These are phyloP conservation scores for Achatina immaculata DNA, from an alignment of 1,140 invertebrate genomes.

Conservation along the genomic window DNA sequence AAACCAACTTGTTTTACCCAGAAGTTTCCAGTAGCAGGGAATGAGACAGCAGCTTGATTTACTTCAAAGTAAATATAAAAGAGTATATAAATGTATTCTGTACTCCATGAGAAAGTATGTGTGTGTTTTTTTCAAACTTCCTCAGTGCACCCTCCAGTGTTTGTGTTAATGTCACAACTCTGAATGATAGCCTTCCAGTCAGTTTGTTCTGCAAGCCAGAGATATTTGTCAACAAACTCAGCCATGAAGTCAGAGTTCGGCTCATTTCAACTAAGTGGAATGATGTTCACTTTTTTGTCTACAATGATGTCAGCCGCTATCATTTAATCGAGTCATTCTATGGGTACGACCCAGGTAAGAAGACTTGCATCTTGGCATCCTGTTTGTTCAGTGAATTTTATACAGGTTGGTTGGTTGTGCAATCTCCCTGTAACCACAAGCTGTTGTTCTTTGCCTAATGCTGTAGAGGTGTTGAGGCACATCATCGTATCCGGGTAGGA, in stretches of 20 bases:
- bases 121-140: background rate
- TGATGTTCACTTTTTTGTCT: constrained; percentile 39
- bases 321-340: constrained; percentile 16
- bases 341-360: constrained; percentile 40
- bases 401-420: no score
- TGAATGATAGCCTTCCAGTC: constrained; percentile 7
- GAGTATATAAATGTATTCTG: no score
- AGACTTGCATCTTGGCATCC: no score
- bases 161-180: constrained; percentile 41
- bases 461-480: no score
- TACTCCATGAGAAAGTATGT: no score
- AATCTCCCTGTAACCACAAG: no score
- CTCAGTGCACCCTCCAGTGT: constrained; percentile 39
- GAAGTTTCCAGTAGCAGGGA: no score
- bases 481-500: no score
- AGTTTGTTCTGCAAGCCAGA: constrained; percentile 16
- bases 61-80: no score
- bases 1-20: no score
- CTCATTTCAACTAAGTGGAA: constrained; percentile 29
- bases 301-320: constrained; percentile 42
- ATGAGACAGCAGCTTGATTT: no score
- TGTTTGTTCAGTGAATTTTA: background rate
- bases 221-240: constrained; percentile 27
- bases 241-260: constrained; percentile 32
- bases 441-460: no score